phyloP scores from a whole-genome alignment of 2,113 vertebrate genomes.

The Brevimyrus niger region DNA sequence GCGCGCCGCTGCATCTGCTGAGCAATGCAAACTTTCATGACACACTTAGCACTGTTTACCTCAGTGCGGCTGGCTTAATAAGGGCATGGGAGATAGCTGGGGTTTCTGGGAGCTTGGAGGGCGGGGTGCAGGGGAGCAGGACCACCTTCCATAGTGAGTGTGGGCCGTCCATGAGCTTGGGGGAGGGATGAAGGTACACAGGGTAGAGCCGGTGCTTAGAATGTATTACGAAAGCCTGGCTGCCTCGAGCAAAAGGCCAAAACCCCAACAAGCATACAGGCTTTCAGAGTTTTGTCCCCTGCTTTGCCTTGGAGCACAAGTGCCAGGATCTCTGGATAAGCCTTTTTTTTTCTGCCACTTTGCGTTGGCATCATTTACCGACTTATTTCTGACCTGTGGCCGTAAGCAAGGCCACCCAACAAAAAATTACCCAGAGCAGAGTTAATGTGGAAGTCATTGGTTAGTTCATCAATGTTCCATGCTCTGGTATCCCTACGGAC shows the following conservation, averaged over 20 bases:
- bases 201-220: not conserved
- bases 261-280: not conserved
- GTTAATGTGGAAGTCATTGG: not conserved
- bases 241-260: not conserved
- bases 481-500: not conserved
- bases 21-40: slow-evolving; percentile 46
- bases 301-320: not conserved
- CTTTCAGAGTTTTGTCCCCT: not conserved
- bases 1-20: slow-evolving; percentile 42
- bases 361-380: not conserved
- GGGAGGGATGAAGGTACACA: not conserved
- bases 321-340: not conserved
- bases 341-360: not conserved
- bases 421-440: not conserved
- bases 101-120: slow-evolving; percentile 9
- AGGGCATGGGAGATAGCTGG: slow-evolving; percentile 18
- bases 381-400: not conserved
- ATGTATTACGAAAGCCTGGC: not conserved
- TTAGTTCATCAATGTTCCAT: not conserved
- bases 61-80: slow-evolving; percentile 34
- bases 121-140: not conserved
- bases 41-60: slow-evolving; percentile 38
- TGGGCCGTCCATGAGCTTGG: not conserved
- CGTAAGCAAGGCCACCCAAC: not conserved
- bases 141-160: not conserved